These are phyloP conservation scores for Monomorium pharaonis DNA, from an alignment of 1,140 invertebrate species.

Conservation along the genomic window DNA sequence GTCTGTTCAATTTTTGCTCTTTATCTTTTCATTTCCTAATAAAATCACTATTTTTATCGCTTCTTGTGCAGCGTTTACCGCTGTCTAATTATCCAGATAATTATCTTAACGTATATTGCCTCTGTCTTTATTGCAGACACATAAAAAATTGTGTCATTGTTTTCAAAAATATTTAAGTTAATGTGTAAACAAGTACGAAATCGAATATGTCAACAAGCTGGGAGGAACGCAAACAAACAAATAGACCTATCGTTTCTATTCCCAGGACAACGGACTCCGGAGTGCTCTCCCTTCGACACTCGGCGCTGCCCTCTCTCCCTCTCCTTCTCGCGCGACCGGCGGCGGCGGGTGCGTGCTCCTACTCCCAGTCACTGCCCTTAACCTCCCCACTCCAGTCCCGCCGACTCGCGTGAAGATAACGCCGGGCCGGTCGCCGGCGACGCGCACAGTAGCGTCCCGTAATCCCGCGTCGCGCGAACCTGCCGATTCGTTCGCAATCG, in stretches of 20 bases:
- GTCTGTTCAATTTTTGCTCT: no score
- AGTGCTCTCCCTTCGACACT: neutral
- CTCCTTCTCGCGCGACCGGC: neutral
- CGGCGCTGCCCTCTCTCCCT: neutral
- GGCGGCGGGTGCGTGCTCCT: no score
- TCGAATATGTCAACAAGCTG: no score
- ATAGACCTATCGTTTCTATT: neutral
- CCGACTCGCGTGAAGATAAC: conserved; percentile 21
- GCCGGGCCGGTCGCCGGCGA: conserved; percentile 10
- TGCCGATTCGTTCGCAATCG: conserved; percentile 51
- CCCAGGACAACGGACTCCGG: neutral
- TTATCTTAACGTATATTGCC: no score
- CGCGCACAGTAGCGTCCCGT: conserved; percentile 16
- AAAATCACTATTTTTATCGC: neutral
- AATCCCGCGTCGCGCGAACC: conserved; percentile 63
- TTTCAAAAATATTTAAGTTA: no score
- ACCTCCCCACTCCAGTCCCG: neutral
- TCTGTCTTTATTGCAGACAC: no score
- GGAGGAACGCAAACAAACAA: neutral
- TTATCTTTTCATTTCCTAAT: neutral
- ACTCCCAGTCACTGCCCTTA: conserved; percentile 14
- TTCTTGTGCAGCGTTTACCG: neutral
- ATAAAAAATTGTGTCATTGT: no score
- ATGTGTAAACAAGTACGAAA: no score
- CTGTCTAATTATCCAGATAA: no score